These are phyloP conservation scores for Zosterops lateralis DNA, from an alignment of 2,113 vertebrate genomes.

Conservation along the genomic window DNA sequence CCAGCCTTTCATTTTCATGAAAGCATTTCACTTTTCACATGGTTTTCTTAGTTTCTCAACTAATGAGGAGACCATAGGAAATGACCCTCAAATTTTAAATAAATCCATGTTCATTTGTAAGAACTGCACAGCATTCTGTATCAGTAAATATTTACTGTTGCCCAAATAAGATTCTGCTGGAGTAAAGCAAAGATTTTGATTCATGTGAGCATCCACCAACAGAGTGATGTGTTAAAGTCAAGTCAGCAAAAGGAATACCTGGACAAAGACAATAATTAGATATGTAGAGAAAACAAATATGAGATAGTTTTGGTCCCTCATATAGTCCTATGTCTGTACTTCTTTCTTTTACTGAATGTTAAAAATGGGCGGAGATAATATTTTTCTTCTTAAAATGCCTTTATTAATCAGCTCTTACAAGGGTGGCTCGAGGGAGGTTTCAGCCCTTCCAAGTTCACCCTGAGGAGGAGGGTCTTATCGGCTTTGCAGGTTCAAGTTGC, in stretches of 20 bases:
- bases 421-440: no score
- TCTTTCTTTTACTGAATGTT: background rate
- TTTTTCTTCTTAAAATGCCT: no score
- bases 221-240: slow-evolving; percentile 58
- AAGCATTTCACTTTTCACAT: background rate
- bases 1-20: background rate
- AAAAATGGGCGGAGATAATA: no score
- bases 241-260: slow-evolving; percentile 43
- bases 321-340: background rate
- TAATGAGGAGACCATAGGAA: background rate
- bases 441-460: no score
- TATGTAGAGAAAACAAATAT: slow-evolving; percentile 6
- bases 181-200: slow-evolving; percentile 1
- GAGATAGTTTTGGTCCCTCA: background rate
- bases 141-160: background rate
- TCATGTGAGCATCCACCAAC: background rate
- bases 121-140: background rate
- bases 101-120: background rate
- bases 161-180: background rate
- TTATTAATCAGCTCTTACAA: no score
- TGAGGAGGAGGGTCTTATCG: no score
- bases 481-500: no score
- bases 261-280: slow-evolving; percentile 13
- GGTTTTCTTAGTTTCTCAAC: background rate
- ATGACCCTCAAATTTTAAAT: background rate